A percentile compares a stretch with the other conserved stretches of the same genome.
Conservation (phyloP, 2,113 vertebrate species). For the Microtus richardsoni region DNA sequence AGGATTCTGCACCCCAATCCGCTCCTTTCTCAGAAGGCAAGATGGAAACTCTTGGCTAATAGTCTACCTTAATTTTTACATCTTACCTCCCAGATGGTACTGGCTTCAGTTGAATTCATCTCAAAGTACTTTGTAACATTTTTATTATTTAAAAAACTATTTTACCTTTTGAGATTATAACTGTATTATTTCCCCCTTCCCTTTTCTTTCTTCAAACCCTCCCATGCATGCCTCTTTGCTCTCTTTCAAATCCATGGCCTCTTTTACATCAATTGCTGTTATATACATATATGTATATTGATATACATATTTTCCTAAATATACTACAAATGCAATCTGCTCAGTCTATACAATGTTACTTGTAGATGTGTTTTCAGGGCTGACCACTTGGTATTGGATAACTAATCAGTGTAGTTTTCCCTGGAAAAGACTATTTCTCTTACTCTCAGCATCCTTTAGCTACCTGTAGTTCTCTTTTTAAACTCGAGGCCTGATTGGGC, state of each 20-base stretch:
- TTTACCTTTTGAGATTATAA: background rate
- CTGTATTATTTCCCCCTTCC: background rate
- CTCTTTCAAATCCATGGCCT: background rate
- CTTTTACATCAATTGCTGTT: background rate
- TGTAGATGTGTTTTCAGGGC: background rate
- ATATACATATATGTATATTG: background rate
- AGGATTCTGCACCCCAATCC: background rate
- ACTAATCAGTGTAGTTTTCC: background rate
- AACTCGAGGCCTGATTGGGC: background rate
- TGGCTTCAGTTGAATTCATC: slow-evolving; percentile 35
- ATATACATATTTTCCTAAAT: background rate
- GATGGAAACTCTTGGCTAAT: slow-evolving; percentile 1
- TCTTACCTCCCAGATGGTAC: background rate
- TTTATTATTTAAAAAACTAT: background rate
- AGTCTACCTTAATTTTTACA: background rate
- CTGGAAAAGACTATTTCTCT: background rate
- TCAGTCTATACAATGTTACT: background rate
- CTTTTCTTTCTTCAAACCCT: background rate
- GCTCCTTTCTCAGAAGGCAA: background rate
- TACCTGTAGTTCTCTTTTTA: background rate
- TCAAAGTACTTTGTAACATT: slow-evolving; percentile 35
- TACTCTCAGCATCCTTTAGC: background rate
- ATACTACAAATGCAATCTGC: background rate
- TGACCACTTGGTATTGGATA: background rate
- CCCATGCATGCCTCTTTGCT: background rate